A percentile compares a stretch with the other conserved stretches of the same genome.
These are phyloP conservation scores for Philotrypesis tridentata DNA, from an alignment of 1,140 invertebrate species.

Conservation along the genomic window DNA sequence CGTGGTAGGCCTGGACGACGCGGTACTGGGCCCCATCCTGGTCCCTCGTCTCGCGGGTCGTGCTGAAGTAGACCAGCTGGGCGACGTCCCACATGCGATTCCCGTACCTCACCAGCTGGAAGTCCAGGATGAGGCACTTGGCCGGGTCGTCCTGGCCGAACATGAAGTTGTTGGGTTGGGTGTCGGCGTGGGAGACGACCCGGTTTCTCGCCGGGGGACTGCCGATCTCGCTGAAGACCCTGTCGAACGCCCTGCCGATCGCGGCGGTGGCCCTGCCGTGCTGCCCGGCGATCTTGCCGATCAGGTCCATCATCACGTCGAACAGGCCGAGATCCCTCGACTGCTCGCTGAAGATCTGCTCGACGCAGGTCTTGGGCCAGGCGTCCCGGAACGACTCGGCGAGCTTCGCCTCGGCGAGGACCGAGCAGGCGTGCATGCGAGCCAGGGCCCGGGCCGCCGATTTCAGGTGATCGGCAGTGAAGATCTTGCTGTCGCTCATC, in stretches of 20 bases:
- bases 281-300: not conserved
- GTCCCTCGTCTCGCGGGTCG: conserved; percentile 59
- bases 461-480: conserved; percentile 70
- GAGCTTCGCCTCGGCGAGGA: conserved; percentile 71
- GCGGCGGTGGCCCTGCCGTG: no score
- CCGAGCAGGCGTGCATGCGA: conserved; percentile 75
- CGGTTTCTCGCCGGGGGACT: not conserved
- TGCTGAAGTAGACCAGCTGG: conserved; percentile 65
- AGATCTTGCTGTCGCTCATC: conserved; percentile 59
- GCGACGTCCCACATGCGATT: conserved; percentile 73
- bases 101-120: conserved; percentile 74
- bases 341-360: conserved; percentile 29
- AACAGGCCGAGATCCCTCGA: not conserved
- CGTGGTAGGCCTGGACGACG: conserved; percentile 67
- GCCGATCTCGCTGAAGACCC: not conserved
- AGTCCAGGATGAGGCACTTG: conserved; percentile 77
- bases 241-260: not conserved
- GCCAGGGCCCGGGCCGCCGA: conserved; percentile 73
- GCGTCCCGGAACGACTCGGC: conserved; percentile 52
- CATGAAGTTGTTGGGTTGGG: conserved; percentile 11
- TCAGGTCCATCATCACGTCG: not conserved
- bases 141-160: not conserved
- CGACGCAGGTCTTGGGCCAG: conserved; percentile 55
- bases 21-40: conserved; percentile 48
- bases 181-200: not conserved